Conservation (phyloP, 2,888 invertebrate species). For the Stictocephala bisonia region DNA sequence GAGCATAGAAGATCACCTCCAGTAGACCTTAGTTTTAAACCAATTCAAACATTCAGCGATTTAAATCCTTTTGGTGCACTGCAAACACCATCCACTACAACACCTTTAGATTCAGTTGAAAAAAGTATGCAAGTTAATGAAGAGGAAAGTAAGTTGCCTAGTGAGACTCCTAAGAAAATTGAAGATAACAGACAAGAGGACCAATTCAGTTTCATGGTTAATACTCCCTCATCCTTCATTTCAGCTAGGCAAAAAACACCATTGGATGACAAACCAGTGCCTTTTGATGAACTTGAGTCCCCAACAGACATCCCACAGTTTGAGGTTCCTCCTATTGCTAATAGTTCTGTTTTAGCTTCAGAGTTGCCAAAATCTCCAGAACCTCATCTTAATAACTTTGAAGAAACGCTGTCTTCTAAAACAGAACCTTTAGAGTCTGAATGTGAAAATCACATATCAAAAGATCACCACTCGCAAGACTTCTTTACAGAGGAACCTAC, state of each 20-base stretch:
- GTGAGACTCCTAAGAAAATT: slow-evolving; percentile 5
- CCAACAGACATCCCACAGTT: not conserved
- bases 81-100: not conserved
- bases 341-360: slow-evolving; percentile 14
- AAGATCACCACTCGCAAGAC: not conserved
- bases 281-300: slow-evolving; percentile 24
- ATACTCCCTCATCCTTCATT: slow-evolving; percentile 13
- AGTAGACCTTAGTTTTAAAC: slow-evolving; percentile 24
- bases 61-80: slow-evolving; percentile 25
- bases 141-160: not conserved
- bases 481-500: slow-evolving; percentile 8
- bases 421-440: not conserved
- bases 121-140: not conserved
- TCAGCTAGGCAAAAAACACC: not conserved
- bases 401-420: not conserved
- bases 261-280: not conserved
- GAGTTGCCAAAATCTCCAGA: slow-evolving; percentile 10
- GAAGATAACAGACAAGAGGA: not conserved
- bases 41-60: slow-evolving; percentile 31
- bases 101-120: slow-evolving; percentile 15
- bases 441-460: not conserved
- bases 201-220: not conserved
- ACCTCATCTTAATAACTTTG: not conserved
- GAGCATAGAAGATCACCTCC: slow-evolving; percentile 35
- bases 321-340: slow-evolving; percentile 10